Evolutionary conservation across 2,888 invertebrate species (phyloP).

Genomic region (Eristalis pertinax): DNA sequence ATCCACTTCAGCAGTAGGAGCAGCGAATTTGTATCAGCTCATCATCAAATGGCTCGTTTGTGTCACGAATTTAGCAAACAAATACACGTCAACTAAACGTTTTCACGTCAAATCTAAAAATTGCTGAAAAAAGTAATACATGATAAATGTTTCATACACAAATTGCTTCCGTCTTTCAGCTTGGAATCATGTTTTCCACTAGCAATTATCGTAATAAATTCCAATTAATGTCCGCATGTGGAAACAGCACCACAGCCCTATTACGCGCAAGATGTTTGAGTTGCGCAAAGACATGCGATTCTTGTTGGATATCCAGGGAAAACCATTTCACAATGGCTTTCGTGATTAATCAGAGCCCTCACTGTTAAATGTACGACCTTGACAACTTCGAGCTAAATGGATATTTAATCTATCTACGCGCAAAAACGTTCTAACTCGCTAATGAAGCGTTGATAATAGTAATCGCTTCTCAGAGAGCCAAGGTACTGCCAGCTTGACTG

Average conservation of each 20-base stretch:
- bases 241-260: not conserved
- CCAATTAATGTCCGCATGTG: not conserved
- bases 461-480: not conserved
- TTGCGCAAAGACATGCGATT: not conserved
- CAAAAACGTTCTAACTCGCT: not conserved
- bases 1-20: too few species aligned
- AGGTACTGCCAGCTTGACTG: not conserved
- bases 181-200: not conserved
- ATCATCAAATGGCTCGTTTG: too few species aligned
- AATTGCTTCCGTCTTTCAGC: not conserved
- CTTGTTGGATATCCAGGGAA: not conserved
- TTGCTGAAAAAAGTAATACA: not conserved
- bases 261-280: not conserved
- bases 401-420: constrained; percentile 17
- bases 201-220: not conserved
- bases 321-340: not conserved
- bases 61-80: not conserved
- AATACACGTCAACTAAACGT: not conserved
- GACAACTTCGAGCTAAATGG: constrained; percentile 16
- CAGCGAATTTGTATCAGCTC: too few species aligned
- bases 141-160: not conserved
- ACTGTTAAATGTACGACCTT: constrained; percentile 2
- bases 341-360: not conserved
- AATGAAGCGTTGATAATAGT: constrained; percentile 1
- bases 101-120: not conserved